phyloP scores from a whole-genome alignment of 2,797 vertebrate genomes.

The Nyctalus aviator region DNA sequence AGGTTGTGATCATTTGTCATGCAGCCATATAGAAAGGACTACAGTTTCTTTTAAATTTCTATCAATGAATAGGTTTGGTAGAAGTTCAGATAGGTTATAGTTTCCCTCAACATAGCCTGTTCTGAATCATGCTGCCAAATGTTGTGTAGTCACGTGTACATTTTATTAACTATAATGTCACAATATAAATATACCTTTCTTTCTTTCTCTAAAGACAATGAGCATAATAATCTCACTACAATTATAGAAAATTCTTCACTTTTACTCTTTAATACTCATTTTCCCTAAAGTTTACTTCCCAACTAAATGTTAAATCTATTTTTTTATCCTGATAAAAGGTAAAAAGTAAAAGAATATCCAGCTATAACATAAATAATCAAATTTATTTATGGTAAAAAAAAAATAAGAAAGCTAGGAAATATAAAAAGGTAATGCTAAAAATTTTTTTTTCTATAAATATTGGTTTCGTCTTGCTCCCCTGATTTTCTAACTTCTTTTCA shows the following conservation, averaged over 20 bases:
- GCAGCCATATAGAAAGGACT: neutral
- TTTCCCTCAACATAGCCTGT: neutral
- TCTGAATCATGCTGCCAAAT: neutral
- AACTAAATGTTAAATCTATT: neutral
- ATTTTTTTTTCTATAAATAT: neutral
- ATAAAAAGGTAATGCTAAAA: neutral
- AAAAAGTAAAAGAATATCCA: constrained; percentile 2
- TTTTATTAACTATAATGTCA: neutral
- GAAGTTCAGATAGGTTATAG: neutral
- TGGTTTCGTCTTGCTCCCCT: neutral
- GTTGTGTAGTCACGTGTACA: neutral
- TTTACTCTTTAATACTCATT: neutral
- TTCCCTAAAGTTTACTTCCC: neutral
- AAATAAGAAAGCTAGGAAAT: neutral
- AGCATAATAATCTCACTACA: neutral
- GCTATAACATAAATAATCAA: neutral
- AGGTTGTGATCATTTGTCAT: neutral
- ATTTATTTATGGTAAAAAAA: neutral
- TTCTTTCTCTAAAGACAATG: neutral
- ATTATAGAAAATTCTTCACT: neutral
- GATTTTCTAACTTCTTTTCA: neutral
- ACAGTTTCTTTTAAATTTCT: neutral
- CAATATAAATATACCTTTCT: neutral
- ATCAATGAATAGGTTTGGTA: neutral
- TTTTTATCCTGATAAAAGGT: neutral